A percentile compares a stretch with the other conserved stretches of the same genome.
Evolutionary conservation across 2,113 vertebrate genomes (phyloP).

Genomic region (Colinus virginianus): DNA sequence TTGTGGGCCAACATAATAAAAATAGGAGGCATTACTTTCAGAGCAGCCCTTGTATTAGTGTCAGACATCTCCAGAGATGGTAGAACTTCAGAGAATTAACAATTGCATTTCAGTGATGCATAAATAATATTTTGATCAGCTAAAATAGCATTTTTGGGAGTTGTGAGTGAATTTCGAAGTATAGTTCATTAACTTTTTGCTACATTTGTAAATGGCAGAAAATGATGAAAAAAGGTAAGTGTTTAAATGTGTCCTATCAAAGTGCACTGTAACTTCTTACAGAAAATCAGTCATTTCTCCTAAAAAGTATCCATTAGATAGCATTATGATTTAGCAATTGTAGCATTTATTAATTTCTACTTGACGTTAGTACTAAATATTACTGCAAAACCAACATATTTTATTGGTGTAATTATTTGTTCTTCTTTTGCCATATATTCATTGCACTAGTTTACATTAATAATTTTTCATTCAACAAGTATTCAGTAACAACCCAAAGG

Average conservation of each 20-base stretch:
- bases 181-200: neutral
- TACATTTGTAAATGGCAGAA: neutral
- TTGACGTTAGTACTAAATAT: neutral
- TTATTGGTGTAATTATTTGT: neutral
- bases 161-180: neutral
- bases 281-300: conserved; percentile 4
- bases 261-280: neutral
- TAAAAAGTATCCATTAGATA: neutral
- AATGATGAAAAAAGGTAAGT: neutral
- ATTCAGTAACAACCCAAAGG: neutral
- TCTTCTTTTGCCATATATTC: neutral
- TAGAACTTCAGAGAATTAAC: neutral
- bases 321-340: neutral
- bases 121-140: neutral
- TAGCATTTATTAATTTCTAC: conserved; percentile 4
- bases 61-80: neutral
- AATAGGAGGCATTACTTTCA: no score
- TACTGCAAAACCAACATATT: neutral
- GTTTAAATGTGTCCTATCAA: neutral
- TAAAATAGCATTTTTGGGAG: neutral
- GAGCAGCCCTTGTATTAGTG: neutral
- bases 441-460: neutral
- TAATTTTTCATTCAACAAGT: conserved; percentile 19
- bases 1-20: no score
- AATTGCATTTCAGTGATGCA: neutral